Base-by-base conservation (phyloP, 2,113 vertebrate species). In the Bambusicola thoracicus region DNA sequence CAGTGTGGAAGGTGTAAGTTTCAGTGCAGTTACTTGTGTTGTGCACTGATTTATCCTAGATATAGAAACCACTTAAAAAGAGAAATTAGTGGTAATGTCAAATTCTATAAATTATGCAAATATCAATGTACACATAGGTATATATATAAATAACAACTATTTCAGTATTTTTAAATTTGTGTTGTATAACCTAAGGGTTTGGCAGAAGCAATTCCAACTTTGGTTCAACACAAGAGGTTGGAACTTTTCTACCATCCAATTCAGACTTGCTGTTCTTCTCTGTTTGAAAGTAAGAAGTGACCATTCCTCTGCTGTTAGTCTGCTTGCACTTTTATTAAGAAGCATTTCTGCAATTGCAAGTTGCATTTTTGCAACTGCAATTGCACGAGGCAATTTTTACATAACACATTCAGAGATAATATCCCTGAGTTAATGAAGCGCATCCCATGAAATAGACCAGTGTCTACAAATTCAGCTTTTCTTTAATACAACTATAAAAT, bases 111-210 rank as follows among this genome's bases (percentile, higher is more conserved):
- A 9, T 9, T 27, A 79, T 36, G 44, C 29, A 81, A 85, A 10
- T 55, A 53, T 5, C 22, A 78, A 30, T 82, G n/a, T 25, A 51
- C 13, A 27, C 14, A 51, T 27, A 27, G n/a, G n/a, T 51, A 81
- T 72, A 27, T 11, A 40, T 11, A 40, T 11, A 11, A 30, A 56
- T n/a, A 25, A 36, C 62, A 8, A 77, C 88, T 68, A 91, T 85
- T 94, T 80, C n/a, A 90, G 66, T 59, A 46, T 83, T 94, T 89
- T 93, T 85, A 56, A 70, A 22, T 32, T 43, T 78, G 8, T 25
- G 4, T 40, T 79, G 7, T 32, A n/a, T 40, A 92, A 67, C 25
- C 49, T 58, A 62, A 58, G n/a, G 18, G 40, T 70, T 85, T 85
- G 27, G 41, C 48, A 87, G 36, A n/a, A 87, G 3, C 27, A 69